phyloP scores from a whole-genome alignment of 2,888 invertebrate genomes.

The Mesodorylaimus sp. region DNA sequence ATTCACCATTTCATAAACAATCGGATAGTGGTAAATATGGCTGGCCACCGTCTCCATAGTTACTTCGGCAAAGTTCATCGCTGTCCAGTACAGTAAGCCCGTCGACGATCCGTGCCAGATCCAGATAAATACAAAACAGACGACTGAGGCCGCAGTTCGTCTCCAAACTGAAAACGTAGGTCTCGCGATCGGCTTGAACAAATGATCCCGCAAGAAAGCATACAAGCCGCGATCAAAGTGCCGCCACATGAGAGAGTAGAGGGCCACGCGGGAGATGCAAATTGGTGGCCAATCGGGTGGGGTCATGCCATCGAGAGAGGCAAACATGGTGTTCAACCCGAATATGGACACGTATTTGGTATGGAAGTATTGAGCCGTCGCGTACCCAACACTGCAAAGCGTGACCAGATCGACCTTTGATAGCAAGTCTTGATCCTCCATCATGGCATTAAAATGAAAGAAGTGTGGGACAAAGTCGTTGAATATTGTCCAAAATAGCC shows the following conservation, averaged over 20 bases:
- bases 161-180: conserved; percentile 35
- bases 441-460: conserved; percentile 59
- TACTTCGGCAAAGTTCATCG: conserved; percentile 62
- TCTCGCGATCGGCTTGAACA: conserved; percentile 51
- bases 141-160: conserved; percentile 50
- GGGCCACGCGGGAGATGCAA: conserved; percentile 72
- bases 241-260: conserved; percentile 92
- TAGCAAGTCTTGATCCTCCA: conserved; percentile 39
- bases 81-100: conserved; percentile 64
- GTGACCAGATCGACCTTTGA: neutral
- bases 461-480: conserved; percentile 56
- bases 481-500: conserved; percentile 48
- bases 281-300: conserved; percentile 52
- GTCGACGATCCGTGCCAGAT: conserved; percentile 70
- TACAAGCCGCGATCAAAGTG: conserved; percentile 82
- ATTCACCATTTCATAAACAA: neutral
- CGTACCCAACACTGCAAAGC: conserved; percentile 36
- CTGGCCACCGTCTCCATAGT: conserved; percentile 48
- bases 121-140: conserved; percentile 62
- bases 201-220: conserved; percentile 54
- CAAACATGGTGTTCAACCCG: conserved; percentile 56
- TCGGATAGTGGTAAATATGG: conserved; percentile 10
- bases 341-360: conserved; percentile 75
- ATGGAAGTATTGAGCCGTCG: conserved; percentile 77
- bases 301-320: conserved; percentile 42